A percentile compares a stretch with the other conserved stretches of the same genome.
Conservation (phyloP, 2,888 invertebrate genomes). For the Heliothis peltigera region DNA sequence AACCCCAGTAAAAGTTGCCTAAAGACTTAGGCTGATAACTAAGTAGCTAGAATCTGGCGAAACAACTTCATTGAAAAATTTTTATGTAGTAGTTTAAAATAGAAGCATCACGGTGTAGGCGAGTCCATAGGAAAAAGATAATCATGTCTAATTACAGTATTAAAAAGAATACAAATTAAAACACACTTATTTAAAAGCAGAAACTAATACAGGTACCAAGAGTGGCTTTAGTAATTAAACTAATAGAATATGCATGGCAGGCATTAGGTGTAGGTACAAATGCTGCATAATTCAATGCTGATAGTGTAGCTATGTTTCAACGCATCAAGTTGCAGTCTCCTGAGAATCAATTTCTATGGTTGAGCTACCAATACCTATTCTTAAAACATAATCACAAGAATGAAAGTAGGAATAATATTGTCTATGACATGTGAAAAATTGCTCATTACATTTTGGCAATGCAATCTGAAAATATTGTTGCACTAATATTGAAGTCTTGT, state of each 20-base stretch:
- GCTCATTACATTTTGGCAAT: neutral
- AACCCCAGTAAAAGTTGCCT: too few relatives aligned
- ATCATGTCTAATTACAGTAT: conserved; percentile 21
- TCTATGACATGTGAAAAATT: neutral
- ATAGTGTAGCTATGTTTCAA: conserved; percentile 5
- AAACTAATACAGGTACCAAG: conserved; percentile 20
- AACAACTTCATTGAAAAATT: too few relatives aligned
- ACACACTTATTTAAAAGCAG: neutral
- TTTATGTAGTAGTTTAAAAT: too few relatives aligned
- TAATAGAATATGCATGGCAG: conserved; percentile 43
- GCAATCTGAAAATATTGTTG: neutral
- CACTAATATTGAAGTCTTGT: neutral
- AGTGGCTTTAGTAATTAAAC: conserved; percentile 34
- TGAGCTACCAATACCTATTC: neutral
- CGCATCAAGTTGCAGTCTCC: conserved; percentile 7
- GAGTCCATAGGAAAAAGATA: neutral
- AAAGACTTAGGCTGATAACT: too few relatives aligned
- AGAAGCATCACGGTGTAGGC: too few relatives aligned
- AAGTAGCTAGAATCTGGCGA: too few relatives aligned
- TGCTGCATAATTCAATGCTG: conserved; percentile 41
- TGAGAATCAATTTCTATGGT: conserved; percentile 1
- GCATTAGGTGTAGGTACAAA: conserved; percentile 18
- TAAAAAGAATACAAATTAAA: conserved; percentile 8
- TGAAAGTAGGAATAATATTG: neutral
- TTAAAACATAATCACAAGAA: neutral